Conservation (phyloP, 2,888 invertebrate species). For the Drosophila nr. perissopoda region DNA sequence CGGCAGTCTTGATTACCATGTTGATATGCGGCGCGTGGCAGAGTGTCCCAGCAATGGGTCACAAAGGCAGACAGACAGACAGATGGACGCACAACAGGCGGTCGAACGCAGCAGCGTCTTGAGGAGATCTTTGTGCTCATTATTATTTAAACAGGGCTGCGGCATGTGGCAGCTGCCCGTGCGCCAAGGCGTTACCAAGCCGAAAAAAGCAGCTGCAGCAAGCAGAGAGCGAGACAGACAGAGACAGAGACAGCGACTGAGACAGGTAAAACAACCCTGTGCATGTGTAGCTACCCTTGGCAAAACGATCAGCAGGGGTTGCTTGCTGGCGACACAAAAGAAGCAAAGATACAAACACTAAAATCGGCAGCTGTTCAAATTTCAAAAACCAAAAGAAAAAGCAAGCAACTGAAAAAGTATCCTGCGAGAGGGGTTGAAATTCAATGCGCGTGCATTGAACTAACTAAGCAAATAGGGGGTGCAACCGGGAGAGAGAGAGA, state of each 20-base stretch:
- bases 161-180: constrained; percentile 82
- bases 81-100: constrained; percentile 48
- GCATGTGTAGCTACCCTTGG: constrained; percentile 51
- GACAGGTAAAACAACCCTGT: constrained; percentile 68
- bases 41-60: constrained; percentile 32
- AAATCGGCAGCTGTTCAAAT: constrained; percentile 79
- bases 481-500: background rate
- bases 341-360: background rate
- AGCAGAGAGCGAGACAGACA: constrained; percentile 31
- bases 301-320: constrained; percentile 65
- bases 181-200: constrained; percentile 45
- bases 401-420: constrained; percentile 32
- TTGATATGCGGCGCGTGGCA: constrained; percentile 83
- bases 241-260: constrained; percentile 35
- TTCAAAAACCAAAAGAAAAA: constrained; percentile 54
- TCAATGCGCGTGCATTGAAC: constrained; percentile 65
- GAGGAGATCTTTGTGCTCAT: constrained; percentile 26
- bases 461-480: constrained; percentile 23
- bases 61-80: constrained; percentile 5
- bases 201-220: constrained; percentile 57
- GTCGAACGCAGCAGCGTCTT: constrained; percentile 33
- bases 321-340: constrained; percentile 19
- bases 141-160: constrained; percentile 61
- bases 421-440: constrained; percentile 70
- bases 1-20: constrained; percentile 71